Base-by-base conservation (phyloP, 1,140 invertebrate species). In the Microplitis demolitor region DNA sequence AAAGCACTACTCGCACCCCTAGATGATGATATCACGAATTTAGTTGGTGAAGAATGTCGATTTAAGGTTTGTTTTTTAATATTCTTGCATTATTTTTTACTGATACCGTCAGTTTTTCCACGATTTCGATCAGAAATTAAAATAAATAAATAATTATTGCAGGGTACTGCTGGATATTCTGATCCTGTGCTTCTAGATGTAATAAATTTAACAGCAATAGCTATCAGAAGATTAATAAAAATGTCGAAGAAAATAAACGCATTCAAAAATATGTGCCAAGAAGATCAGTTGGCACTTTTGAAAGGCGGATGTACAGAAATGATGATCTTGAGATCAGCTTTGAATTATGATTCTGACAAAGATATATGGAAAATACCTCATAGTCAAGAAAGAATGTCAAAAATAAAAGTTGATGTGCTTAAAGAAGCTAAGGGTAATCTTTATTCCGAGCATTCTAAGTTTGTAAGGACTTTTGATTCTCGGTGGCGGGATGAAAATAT, bases 271-370 rank as follows among this genome's bases (percentile, higher is more conserved):
- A 93, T 97, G 91, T 97, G 94, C 79, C 94, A 96, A 80, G 94
- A 95, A 78, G 95, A 97, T 87, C 96, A 97, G 87, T 91, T 97
- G 58, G 94, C 95, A 14, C 85, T 97, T 11, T 84, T 97, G 0
- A 97, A 98, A 87, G 95, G 95, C 8, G 89, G 89, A 35, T 96
- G 94, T 74, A 96, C 94, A 66, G 95, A 98, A 87, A 95, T 98
- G 90, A 94, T 98, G 93, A 93, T 97, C 39, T 88, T 98, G 16
- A 88, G 95, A 35, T 95, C 95, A 72, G 94, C 93, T 0, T 93
- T 96, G 87, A 94, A 92, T 53, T 98, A 96, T 81, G 95, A 98
- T 83, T 90, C 91, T 6, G 93, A 94, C 76, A 92, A 93, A 75
- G 91, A 93, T 76, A 92, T 91, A 69, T 97, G 95, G 96, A 94